phyloP scores from a whole-genome alignment of 1,140 invertebrate species.

The Drosophila pruinosa region DNA sequence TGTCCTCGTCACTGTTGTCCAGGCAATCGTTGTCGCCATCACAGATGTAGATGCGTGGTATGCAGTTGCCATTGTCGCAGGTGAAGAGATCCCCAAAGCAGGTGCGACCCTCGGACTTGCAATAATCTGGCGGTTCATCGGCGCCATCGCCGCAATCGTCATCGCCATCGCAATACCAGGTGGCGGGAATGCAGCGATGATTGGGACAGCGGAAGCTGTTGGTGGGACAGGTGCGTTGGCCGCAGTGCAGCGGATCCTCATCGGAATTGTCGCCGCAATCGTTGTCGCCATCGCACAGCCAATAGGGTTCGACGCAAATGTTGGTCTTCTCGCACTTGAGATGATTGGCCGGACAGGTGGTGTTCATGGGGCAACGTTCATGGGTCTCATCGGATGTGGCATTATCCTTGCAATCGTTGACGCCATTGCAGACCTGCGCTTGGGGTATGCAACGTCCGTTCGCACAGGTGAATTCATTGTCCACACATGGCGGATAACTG shows the following conservation, averaged over 20 bases:
- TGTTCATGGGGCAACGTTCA: constrained; percentile 92
- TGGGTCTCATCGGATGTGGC: constrained; percentile 95
- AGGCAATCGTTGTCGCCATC: constrained; percentile 95
- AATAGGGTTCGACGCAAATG: constrained; percentile 97
- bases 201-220: constrained; percentile 96
- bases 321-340: constrained; percentile 96
- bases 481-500: constrained; percentile 93
- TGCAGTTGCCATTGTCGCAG: constrained; percentile 98
- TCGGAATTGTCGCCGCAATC: constrained; percentile 98
- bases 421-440: constrained; percentile 94
- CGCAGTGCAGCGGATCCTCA: constrained; percentile 95
- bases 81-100: constrained; percentile 98
- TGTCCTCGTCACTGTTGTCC: constrained; percentile 96
- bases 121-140: constrained; percentile 95
- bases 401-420: constrained; percentile 97
- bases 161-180: constrained; percentile 94
- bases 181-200: constrained; percentile 94
- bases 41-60: constrained; percentile 98
- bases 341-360: constrained; percentile 93
- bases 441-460: constrained; percentile 95
- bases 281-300: constrained; percentile 96
- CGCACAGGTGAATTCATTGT: constrained; percentile 96
- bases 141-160: constrained; percentile 94
- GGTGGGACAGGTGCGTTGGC: constrained; percentile 93
- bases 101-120: constrained; percentile 95